Evolutionary conservation across 2,113 vertebrate species (phyloP).

Genomic region (Oncorhynchus masou): DNA sequence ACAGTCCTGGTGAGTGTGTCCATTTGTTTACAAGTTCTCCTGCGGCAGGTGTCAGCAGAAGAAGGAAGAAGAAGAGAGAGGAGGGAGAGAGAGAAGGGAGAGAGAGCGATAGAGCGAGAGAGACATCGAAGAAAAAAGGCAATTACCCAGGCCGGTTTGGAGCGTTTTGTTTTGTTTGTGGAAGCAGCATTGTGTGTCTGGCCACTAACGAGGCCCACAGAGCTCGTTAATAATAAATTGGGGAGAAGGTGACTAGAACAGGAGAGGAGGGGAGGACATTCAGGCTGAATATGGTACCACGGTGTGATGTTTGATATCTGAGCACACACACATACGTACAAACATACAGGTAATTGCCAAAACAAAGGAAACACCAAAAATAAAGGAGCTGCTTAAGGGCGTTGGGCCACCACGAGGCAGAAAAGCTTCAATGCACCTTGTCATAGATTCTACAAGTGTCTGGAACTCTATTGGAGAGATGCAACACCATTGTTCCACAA

Average conservation of each 20-base stretch:
- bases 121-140: constrained; percentile 56
- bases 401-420: no score
- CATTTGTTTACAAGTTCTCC: constrained; percentile 49
- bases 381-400: no score
- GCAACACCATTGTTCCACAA: no score
- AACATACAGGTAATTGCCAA: no score
- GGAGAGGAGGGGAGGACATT: constrained; percentile 21
- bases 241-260: constrained; percentile 44
- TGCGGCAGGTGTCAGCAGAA: constrained; percentile 62
- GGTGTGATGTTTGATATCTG: constrained; percentile 52
- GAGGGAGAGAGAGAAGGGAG: no score
- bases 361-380: no score
- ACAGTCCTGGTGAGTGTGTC: constrained; percentile 14
- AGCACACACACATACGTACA: background rate
- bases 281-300: constrained; percentile 56
- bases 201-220: constrained; percentile 65
- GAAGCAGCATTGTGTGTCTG: constrained; percentile 58
- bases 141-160: constrained; percentile 59
- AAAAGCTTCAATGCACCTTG: no score
- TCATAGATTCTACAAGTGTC: no score
- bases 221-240: constrained; percentile 70
- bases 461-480: no score
- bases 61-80: constrained; percentile 23
- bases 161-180: constrained; percentile 64
- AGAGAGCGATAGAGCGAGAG: constrained; percentile 17